Conservation (phyloP, 2,888 invertebrate genomes). For the Cenopis cana region DNA sequence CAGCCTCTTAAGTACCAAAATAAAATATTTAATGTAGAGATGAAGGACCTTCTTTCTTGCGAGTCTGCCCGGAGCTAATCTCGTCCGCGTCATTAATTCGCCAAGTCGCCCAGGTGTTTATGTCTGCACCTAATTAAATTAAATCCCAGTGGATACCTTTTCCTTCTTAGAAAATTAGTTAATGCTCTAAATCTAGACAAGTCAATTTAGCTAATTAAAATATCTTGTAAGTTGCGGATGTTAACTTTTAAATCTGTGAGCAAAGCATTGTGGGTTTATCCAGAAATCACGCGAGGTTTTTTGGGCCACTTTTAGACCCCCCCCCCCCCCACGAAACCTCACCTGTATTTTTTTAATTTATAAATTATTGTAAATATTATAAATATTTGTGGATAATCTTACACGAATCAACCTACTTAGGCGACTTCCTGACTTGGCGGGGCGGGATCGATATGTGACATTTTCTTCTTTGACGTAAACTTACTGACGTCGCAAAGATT, state of each 20-base stretch:
- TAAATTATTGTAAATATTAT: too few species aligned
- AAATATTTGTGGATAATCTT: too few species aligned
- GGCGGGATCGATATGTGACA: too few species aligned
- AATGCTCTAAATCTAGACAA: conserved; percentile 27
- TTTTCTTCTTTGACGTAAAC: too few species aligned
- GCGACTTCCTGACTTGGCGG: too few species aligned
- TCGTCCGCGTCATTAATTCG: conserved; percentile 53
- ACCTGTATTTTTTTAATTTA: too few species aligned
- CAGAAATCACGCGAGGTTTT: too few species aligned
- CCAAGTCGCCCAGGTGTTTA: conserved; percentile 51
- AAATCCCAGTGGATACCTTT: conserved; percentile 46
- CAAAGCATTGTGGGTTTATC: neutral
- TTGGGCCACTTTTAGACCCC: too few species aligned
- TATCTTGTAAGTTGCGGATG: neutral
- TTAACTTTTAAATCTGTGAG: neutral
- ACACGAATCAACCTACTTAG: too few species aligned
- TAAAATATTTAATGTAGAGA: conserved; percentile 1
- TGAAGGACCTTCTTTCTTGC: conserved; percentile 44
- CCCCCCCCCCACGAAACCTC: too few species aligned
- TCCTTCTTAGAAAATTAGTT: conserved; percentile 26
- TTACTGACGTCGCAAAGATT: too few species aligned
- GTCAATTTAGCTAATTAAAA: neutral
- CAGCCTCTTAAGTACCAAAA: conserved; percentile 8
- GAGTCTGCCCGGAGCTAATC: conserved; percentile 49
- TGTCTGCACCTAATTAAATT: conserved; percentile 59